These are phyloP conservation scores for Esox masquinongy DNA, from an alignment of 2,797 vertebrate species.

Conservation along the genomic window DNA sequence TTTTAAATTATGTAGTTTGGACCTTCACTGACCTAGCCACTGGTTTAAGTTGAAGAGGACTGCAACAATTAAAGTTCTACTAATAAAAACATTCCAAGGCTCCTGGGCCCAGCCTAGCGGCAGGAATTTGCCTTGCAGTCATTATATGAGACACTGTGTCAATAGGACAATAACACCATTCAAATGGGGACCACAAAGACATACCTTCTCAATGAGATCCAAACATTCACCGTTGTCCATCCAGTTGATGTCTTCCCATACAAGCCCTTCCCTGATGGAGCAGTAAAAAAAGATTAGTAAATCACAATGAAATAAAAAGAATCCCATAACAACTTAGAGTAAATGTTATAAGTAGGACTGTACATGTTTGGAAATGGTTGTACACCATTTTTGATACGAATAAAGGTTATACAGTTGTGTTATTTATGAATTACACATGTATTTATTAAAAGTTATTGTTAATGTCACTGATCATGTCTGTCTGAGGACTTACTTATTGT, in stretches of 20 bases:
- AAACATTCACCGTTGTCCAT: conserved; percentile 97
- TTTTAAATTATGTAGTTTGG: background rate
- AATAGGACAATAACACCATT: background rate
- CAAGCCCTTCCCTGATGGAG: conserved; percentile 83
- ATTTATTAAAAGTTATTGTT: background rate
- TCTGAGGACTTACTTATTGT: conserved; percentile 80
- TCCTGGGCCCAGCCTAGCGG: background rate
- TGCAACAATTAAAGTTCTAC: background rate
- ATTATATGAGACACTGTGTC: background rate
- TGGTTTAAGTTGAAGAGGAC: background rate
- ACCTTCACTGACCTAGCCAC: background rate
- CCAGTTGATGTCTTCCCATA: conserved; percentile 95
- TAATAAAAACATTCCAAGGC: background rate
- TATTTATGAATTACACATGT: background rate
- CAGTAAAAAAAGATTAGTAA: background rate
- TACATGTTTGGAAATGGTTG: background rate
- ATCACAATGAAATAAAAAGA: background rate
- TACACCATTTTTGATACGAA: background rate
- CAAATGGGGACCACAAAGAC: conserved; percentile 42
- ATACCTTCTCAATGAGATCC: conserved; percentile 97
- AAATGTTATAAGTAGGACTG: background rate
- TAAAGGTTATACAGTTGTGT: background rate
- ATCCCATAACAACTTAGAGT: background rate
- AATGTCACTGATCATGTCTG: background rate
- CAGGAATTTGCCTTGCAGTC: background rate